Conservation (phyloP, 2,888 invertebrate genomes). For the Chorisops tibialis region DNA sequence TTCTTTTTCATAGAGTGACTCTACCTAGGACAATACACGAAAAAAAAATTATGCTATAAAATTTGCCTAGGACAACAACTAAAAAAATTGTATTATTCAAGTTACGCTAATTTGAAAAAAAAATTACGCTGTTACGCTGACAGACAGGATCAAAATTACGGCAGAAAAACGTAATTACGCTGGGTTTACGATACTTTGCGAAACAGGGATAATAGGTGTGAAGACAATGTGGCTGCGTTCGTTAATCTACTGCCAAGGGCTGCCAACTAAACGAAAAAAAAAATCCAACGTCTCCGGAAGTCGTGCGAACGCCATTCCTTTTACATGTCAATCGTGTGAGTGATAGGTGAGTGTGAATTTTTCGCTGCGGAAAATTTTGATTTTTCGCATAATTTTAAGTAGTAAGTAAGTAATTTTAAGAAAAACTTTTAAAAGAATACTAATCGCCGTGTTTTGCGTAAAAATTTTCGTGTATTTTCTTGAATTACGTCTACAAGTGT, state of each 20-base stretch:
- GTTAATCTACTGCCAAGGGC: neutral
- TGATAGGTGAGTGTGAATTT: conserved; percentile 18
- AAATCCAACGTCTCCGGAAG: conserved; percentile 3
- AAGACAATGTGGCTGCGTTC: conserved; percentile 17
- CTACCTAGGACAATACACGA: too few relatives aligned
- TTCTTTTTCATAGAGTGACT: too few relatives aligned
- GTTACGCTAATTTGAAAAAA: too few relatives aligned
- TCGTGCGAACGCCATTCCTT: conserved; percentile 2
- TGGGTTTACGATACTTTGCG: too few relatives aligned
- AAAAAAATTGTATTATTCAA: too few relatives aligned
- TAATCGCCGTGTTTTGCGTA: neutral
- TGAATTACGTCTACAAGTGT: neutral
- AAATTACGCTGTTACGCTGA: too few relatives aligned
- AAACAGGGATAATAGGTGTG: too few relatives aligned
- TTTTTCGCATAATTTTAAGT: neutral
- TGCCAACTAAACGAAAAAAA: neutral
- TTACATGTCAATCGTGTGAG: conserved; percentile 25
- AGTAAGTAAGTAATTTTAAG: too few relatives aligned
- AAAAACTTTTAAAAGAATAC: neutral
- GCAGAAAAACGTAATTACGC: too few relatives aligned
- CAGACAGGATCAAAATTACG: too few relatives aligned
- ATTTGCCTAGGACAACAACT: too few relatives aligned
- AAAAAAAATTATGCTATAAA: too few relatives aligned
- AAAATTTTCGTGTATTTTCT: neutral
- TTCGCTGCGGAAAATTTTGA: neutral